Evolutionary conservation across 2,797 vertebrate genomes (phyloP).

Genomic region (Geotrypetes seraphini): DNA sequence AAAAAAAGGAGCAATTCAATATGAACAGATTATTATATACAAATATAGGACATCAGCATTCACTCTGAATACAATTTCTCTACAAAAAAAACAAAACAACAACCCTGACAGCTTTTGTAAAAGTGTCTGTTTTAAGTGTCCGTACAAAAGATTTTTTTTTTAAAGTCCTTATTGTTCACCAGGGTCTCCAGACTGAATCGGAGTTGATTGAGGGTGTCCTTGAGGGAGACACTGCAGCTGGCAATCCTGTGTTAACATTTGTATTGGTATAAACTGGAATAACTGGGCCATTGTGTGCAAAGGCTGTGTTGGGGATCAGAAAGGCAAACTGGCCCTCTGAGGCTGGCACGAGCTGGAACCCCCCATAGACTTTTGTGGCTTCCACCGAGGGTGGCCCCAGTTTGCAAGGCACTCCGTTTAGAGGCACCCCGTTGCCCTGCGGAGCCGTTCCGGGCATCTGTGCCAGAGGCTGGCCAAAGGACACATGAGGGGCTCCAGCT

Average conservation of each 20-base stretch:
- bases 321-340: conserved; percentile 96
- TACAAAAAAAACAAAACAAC: conserved; percentile 50
- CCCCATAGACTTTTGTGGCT: conserved; percentile 79
- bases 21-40: conserved; percentile 89
- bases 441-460: conserved; percentile 64
- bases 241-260: conserved; percentile 51
- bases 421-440: conserved; percentile 59
- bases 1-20: conserved; percentile 95
- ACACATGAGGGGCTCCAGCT: conserved; percentile 56
- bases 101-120: conserved; percentile 24
- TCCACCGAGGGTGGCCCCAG: conserved; percentile 60
- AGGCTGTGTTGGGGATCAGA: conserved; percentile 86
- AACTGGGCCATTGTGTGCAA: conserved; percentile 75
- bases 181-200: conserved; percentile 94
- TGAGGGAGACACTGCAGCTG: conserved; percentile 64
- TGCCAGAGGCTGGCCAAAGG: conserved; percentile 70
- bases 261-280: conserved; percentile 80
- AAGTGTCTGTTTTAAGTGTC: conserved; percentile 15
- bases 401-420: conserved; percentile 71
- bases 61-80: too few species aligned
- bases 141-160: not conserved
- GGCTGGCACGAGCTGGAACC: conserved; percentile 92
- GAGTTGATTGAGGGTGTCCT: conserved; percentile 72
- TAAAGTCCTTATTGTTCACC: conserved; percentile 56
- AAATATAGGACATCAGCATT: conserved; percentile 84